Percentiles rank a stretch among this genome's conserved stretches.
Evolutionary conservation across 2,797 vertebrate genomes (phyloP).

Genomic region (Phalanger gymnotis): DNA sequence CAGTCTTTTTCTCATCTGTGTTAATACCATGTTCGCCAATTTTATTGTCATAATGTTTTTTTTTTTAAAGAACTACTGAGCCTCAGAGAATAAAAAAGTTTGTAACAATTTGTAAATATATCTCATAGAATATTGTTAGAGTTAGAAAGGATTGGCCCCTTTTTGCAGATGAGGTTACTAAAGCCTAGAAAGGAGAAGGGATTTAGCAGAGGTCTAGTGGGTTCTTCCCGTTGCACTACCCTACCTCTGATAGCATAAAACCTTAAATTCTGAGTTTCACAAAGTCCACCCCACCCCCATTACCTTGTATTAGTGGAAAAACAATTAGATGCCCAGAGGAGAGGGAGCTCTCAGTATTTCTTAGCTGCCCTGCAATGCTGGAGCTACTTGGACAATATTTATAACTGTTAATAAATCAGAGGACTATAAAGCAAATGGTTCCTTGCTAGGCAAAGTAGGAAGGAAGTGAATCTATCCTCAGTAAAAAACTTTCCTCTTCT

Average conservation of each 20-base stretch:
- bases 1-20: background rate
- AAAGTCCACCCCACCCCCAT: background rate
- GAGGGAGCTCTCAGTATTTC: background rate
- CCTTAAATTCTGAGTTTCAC: background rate
- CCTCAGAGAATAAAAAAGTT: background rate
- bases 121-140: background rate
- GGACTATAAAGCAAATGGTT: background rate
- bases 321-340: background rate
- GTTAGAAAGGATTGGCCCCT: background rate
- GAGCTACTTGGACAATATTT: background rate
- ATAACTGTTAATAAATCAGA: background rate
- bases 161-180: background rate
- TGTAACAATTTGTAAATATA: background rate
- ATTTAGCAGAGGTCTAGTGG: background rate
- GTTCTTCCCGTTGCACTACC: background rate
- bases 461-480: background rate
- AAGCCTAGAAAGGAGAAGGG: background rate
- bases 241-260: background rate
- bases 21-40: background rate
- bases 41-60: background rate
- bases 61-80: background rate
- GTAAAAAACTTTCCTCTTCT: background rate
- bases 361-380: background rate
- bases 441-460: background rate
- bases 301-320: background rate